Conservation (phyloP, 1,140 invertebrate species). For the Habropoda laboriosa region DNA sequence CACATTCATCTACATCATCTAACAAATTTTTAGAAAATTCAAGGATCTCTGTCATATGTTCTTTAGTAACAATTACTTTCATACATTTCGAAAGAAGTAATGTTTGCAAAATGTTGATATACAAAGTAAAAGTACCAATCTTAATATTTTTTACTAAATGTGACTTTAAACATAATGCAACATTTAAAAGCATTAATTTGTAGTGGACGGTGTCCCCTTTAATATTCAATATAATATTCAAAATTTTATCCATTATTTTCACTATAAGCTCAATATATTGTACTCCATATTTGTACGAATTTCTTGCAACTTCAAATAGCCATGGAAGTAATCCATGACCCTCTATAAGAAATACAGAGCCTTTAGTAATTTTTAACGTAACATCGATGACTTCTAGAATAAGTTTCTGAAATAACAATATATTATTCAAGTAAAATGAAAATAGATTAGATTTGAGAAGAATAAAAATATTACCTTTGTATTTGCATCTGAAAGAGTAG, state of each 20-base stretch:
- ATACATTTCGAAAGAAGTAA: slow-evolving; percentile 53
- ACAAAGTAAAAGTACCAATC: slow-evolving; percentile 33
- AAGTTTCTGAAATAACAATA: slow-evolving; percentile 75
- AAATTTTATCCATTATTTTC: slow-evolving; percentile 66
- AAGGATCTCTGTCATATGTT: slow-evolving; percentile 60
- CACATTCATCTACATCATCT: slow-evolving; percentile 63
- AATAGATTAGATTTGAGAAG: slow-evolving; percentile 9
- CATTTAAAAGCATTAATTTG: slow-evolving; percentile 48
- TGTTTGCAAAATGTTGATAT: slow-evolving; percentile 58
- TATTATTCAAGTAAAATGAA: background rate
- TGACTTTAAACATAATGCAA: slow-evolving; percentile 40
- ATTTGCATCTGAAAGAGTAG: slow-evolving; percentile 75
- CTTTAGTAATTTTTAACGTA: slow-evolving; percentile 83
- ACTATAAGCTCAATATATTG: slow-evolving; percentile 55
- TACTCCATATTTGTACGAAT: slow-evolving; percentile 48
- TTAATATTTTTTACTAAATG: slow-evolving; percentile 31
- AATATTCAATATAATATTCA: slow-evolving; percentile 50
- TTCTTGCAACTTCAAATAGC: slow-evolving; percentile 74
- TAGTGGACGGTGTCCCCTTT: slow-evolving; percentile 47
- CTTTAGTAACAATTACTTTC: slow-evolving; percentile 52
- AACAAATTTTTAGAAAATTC: slow-evolving; percentile 52
- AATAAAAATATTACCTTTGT: slow-evolving; percentile 79
- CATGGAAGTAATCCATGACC: slow-evolving; percentile 85
- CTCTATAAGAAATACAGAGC: slow-evolving; percentile 84
- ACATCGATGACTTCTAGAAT: slow-evolving; percentile 85